These are phyloP conservation scores for Lordiphosa fenestrarum DNA, from an alignment of 2,888 invertebrate genomes.

Conservation along the genomic window DNA sequence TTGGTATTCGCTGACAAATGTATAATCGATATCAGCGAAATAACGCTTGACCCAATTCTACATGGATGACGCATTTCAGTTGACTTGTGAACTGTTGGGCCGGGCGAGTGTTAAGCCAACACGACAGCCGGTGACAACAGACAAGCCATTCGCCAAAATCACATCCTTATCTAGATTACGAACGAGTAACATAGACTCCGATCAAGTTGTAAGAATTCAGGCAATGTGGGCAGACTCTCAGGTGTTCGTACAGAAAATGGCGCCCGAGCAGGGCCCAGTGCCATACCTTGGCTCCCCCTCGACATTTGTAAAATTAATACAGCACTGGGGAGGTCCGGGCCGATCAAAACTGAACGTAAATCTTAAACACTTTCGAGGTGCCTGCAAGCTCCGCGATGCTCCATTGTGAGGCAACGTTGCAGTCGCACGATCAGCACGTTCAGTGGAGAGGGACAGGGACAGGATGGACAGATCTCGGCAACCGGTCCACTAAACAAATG, in stretches of 20 bases:
- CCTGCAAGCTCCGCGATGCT: constrained; percentile 15
- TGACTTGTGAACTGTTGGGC: constrained; percentile 28
- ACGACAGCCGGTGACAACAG: constrained; percentile 47
- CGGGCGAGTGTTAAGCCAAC: constrained; percentile 32
- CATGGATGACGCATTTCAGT: constrained; percentile 56
- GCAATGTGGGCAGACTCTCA: constrained; percentile 36
- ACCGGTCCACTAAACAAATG: constrained; percentile 52
- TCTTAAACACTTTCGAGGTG: constrained; percentile 63
- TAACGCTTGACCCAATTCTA: constrained; percentile 57
- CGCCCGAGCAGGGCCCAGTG: constrained; percentile 19
- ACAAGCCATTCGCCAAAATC: constrained; percentile 41
- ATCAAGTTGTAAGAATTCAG: constrained; percentile 68
- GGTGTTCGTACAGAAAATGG: constrained; percentile 43
- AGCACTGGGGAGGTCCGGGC: constrained; percentile 78
- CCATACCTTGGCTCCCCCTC: constrained; percentile 5
- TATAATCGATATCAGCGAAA: constrained; percentile 30
- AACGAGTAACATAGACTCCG: constrained; percentile 37
- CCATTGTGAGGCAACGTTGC: constrained; percentile 26
- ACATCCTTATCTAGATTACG: constrained; percentile 63
- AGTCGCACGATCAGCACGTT: constrained; percentile 78
- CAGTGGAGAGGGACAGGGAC: constrained; percentile 32
- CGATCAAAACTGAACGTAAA: constrained; percentile 78
- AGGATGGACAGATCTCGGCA: constrained; percentile 29
- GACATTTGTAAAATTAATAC: constrained; percentile 67
- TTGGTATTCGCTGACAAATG: constrained; percentile 66